Base-by-base conservation (phyloP, 2,113 vertebrate species). In the Dendropsophus ebraccatus region DNA sequence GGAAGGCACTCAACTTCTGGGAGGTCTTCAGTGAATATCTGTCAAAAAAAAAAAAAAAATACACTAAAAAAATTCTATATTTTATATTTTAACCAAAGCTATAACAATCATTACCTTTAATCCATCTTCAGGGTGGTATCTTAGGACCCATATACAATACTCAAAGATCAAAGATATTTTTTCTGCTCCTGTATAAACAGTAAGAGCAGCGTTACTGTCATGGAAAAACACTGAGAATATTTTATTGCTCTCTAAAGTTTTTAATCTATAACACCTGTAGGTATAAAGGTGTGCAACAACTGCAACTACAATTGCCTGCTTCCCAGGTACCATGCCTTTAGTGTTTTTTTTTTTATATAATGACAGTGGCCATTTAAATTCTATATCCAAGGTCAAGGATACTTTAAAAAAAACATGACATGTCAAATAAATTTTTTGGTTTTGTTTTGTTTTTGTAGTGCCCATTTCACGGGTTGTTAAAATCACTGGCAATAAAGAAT, bases 21-120 rank as follows among this genome's bases (percentile, higher is more conserved):
- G 30, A 99, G 95, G 89, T 99, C 98, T 93, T 99, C 98, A 0
- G 98, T 99, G 89, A 99, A 99, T 90, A 99, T 98, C 98, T 99
- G 35, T 49, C 11, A 85, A 2, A 49, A 10, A 37, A 74, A 37
- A n/a, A n/a, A n/a, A n/a, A n/a, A n/a, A n/a, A n/a, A n/a, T 17
- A 73, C 25, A 30, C 28, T 0, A 14, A 65, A 30, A 65, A 30
- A 11, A 60, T 25, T 12, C 41, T 41, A n/a, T n/a, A n/a, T n/a
- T n/a, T n/a, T n/a, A n/a, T n/a, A n/a, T n/a, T 10, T 47, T 47
- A 4, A 4, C 10, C 2, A 10, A 2, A 50, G 6, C 5, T 83
- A 81, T 1, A 49, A 86, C 0, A 83, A 87, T 21, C 1, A 32
- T 88, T 87, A 97, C 98, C 95, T 98, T 99, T 81, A 99, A 90